Conservation (phyloP, 2,797 vertebrate species). For the Phrynocephalus vlangalii region DNA sequence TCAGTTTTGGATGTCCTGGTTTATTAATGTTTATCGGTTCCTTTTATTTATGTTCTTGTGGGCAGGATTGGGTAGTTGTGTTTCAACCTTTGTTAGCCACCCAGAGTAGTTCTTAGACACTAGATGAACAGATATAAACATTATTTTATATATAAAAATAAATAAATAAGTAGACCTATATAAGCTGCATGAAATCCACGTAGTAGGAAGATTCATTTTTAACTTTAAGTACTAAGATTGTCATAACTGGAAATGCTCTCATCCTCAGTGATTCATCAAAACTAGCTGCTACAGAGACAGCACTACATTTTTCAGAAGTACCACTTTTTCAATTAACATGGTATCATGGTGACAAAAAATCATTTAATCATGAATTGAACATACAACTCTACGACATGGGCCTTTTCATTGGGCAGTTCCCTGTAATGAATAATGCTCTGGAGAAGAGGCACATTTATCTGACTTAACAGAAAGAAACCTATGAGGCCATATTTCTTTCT, state of each 20-base stretch:
- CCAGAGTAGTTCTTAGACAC: too few species aligned
- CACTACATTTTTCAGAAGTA: neutral
- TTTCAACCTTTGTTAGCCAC: too few species aligned
- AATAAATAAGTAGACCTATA: too few species aligned
- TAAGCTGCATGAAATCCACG: too few species aligned
- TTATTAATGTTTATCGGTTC: too few species aligned
- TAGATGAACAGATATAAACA: too few species aligned
- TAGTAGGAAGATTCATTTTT: neutral
- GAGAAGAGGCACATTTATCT: neutral
- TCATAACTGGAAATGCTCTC: neutral
- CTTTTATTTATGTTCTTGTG: too few species aligned
- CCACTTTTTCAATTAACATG: neutral
- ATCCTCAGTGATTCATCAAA: neutral
- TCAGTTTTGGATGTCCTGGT: too few species aligned
- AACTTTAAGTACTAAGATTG: neutral
- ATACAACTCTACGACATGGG: neutral
- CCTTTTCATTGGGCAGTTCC: too few species aligned
- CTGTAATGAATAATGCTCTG: neutral
- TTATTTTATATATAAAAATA: too few species aligned
- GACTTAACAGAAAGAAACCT: neutral
- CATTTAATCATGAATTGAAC: neutral
- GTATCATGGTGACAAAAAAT: neutral
- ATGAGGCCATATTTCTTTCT: neutral
- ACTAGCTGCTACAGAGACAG: neutral
- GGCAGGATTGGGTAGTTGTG: too few species aligned